Evolutionary conservation across 2,888 invertebrate genomes (phyloP).

Genomic region (Apamea monoglypha): DNA sequence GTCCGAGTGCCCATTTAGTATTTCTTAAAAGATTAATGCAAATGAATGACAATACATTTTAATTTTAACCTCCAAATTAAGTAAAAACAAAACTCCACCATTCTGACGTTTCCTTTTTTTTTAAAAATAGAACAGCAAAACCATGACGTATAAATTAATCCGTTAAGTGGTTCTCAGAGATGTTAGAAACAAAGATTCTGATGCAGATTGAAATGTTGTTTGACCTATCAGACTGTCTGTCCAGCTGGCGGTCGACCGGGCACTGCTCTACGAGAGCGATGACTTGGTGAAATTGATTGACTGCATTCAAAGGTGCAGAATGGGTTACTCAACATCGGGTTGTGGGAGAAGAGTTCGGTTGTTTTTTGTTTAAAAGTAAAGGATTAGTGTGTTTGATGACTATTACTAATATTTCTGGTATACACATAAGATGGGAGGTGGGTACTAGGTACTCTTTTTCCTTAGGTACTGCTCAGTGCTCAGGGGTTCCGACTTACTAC

Average conservation of each 20-base stretch:
- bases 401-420: neutral
- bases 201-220: constrained; percentile 48
- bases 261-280: constrained; percentile 24
- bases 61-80: neutral
- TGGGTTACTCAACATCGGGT: neutral
- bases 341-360: neutral
- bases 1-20: too few species aligned
- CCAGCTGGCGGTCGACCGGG: constrained; percentile 17
- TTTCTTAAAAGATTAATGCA: neutral
- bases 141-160: constrained; percentile 43
- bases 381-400: neutral
- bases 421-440: neutral
- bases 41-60: neutral
- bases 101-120: constrained; percentile 1
- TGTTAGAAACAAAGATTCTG: constrained; percentile 21
- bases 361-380: constrained; percentile 1
- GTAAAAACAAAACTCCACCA: neutral
- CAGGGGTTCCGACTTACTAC: too few species aligned
- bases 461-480: too few species aligned
- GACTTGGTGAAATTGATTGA: constrained; percentile 50
- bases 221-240: constrained; percentile 32
- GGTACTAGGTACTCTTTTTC: neutral
- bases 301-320: constrained; percentile 28
- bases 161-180: constrained; percentile 41
- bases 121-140: constrained; percentile 10